phyloP scores from a whole-genome alignment of 2,113 vertebrate genomes.

The Circaetus cinerascens region DNA sequence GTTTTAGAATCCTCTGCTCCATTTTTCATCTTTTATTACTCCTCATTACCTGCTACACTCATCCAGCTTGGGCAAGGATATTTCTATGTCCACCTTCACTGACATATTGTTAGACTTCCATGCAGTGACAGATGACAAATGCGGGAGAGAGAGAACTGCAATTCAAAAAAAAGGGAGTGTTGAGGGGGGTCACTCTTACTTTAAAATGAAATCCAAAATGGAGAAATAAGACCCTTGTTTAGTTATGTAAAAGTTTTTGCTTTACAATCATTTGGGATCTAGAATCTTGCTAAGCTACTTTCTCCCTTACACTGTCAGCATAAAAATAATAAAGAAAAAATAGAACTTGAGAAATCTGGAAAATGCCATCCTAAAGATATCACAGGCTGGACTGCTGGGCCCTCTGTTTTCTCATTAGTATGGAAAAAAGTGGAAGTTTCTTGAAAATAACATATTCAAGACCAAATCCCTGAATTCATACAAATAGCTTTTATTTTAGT shows the following conservation, averaged over 20 bases:
- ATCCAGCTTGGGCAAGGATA: not conserved
- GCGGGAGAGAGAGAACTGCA: not conserved
- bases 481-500: not conserved
- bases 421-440: not conserved
- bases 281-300: not conserved
- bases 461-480: not conserved
- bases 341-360: conserved; percentile 19
- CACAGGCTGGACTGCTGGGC: not conserved
- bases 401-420: not conserved
- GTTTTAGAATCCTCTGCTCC: not conserved
- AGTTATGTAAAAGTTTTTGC: not conserved
- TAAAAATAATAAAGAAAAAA: conserved; percentile 40
- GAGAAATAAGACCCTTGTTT: not conserved
- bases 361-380: conserved; percentile 40
- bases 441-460: not conserved
- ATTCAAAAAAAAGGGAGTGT: not conserved
- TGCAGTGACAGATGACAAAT: not conserved
- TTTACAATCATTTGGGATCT: not conserved
- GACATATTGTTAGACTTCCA: not conserved
- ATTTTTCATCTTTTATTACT: not conserved
- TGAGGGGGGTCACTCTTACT: not conserved
- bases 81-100: not conserved
- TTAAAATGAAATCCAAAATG: not conserved
- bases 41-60: not conserved
- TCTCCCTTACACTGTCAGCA: not conserved